These are phyloP conservation scores for Eptatretus atami DNA, from an alignment of 2,797 vertebrate genomes.

Conservation along the genomic window DNA sequence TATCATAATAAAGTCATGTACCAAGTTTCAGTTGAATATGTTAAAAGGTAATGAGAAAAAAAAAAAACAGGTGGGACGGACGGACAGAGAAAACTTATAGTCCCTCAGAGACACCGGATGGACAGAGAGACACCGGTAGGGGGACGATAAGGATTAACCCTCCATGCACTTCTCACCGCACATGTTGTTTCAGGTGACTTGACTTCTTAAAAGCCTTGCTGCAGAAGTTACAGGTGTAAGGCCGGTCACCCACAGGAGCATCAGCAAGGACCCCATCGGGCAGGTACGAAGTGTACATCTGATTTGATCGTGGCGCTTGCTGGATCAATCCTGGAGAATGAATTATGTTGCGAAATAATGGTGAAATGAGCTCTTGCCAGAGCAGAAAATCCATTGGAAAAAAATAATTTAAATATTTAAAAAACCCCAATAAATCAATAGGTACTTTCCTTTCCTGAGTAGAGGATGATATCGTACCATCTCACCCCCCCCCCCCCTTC, in stretches of 20 bases:
- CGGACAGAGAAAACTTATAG: too few species aligned
- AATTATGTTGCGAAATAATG: too few species aligned
- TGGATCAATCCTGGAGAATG: constrained; percentile 41
- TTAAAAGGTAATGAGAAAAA: too few species aligned
- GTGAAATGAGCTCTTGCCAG: too few species aligned
- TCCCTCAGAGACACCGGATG: too few species aligned
- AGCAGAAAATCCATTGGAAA: constrained; percentile 1
- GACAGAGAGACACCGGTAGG: too few species aligned
- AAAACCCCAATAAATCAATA: not conserved
- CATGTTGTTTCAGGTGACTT: constrained; percentile 86
- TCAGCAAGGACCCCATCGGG: constrained; percentile 32
- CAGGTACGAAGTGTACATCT: constrained; percentile 61
- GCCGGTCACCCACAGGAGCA: constrained; percentile 27
- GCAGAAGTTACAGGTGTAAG: constrained; percentile 77
- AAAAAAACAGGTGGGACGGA: too few species aligned
- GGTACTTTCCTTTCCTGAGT: not conserved
- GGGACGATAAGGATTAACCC: too few species aligned
- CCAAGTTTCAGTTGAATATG: too few species aligned
- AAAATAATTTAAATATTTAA: not conserved
- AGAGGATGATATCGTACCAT: too few species aligned
- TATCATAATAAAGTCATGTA: too few species aligned
- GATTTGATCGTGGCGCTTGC: constrained; percentile 33
- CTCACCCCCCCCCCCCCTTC: too few species aligned
- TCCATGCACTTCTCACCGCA: constrained; percentile 30
- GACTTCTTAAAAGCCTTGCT: constrained; percentile 92